Evolutionary conservation across 37 sponge, comb jelly and placozoan species (phyloP).

Genomic region (Halisarca cf. caerulea): DNA sequence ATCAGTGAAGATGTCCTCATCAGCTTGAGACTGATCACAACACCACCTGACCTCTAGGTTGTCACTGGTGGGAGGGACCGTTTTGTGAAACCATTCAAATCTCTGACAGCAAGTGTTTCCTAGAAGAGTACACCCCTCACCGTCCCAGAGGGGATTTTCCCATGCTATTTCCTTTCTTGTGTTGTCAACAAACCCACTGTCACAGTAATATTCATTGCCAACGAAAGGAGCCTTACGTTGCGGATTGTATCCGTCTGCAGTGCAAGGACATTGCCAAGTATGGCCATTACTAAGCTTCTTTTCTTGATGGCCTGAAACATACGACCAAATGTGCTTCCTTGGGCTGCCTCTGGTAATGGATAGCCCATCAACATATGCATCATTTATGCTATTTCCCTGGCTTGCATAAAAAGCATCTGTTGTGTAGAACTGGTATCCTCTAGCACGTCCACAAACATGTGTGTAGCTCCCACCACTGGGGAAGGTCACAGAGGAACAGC

Average conservation of each 20-base stretch:
- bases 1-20: conserved; percentile 14
- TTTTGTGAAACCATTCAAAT: conserved; percentile 12
- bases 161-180: not conserved
- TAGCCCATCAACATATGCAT: conserved; percentile 2
- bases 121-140: not conserved
- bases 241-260: not conserved
- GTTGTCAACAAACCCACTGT: not conserved
- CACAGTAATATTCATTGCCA: conserved; percentile 12
- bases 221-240: not conserved
- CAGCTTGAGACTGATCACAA: not conserved
- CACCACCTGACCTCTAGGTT: conserved; percentile 30
- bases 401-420: not conserved
- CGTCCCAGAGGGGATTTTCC: conserved; percentile 34
- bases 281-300: not conserved
- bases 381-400: not conserved
- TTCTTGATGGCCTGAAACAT: not conserved
- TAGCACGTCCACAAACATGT: conserved; percentile 9
- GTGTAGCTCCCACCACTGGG: not conserved
- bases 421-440: not conserved
- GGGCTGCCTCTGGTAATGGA: not conserved
- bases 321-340: conserved; percentile 1
- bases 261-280: not conserved
- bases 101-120: conserved; percentile 11
- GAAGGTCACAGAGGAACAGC: conserved; percentile 2
- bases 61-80: not conserved